These are phyloP conservation scores for Platyscapa corneri DNA, from an alignment of 1,140 invertebrate genomes.

Conservation along the genomic window DNA sequence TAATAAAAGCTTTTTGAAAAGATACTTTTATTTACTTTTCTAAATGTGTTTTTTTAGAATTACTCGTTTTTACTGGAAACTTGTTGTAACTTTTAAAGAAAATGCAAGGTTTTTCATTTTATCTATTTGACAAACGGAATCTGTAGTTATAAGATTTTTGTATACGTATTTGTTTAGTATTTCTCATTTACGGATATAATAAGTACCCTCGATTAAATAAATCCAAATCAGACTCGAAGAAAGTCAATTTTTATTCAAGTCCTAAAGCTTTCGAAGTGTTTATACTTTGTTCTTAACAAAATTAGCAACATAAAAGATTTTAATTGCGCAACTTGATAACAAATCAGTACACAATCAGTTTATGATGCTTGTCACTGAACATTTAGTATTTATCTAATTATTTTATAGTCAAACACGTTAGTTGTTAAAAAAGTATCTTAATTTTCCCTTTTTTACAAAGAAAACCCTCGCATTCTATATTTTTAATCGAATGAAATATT, in stretches of 20 bases:
- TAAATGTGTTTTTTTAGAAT: not conserved
- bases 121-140: not conserved
- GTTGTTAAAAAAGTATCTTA: too few species aligned
- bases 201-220: not conserved
- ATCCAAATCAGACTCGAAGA: not conserved
- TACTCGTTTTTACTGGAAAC: not conserved
- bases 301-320: not conserved
- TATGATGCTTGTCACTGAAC: not conserved
- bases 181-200: not conserved
- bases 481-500: too few species aligned
- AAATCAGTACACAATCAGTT: not conserved
- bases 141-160: not conserved
- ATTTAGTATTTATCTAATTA: not conserved
- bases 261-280: not conserved
- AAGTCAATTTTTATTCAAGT: not conserved
- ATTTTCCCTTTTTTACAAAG: too few species aligned
- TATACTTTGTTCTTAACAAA: not conserved
- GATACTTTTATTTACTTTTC: too few species aligned
- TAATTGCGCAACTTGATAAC: not conserved
- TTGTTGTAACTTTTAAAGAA: not conserved
- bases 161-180: not conserved
- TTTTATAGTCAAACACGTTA: not conserved
- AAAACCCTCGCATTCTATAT: too few species aligned
- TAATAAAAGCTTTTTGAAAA: too few species aligned
- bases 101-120: not conserved